These are phyloP conservation scores for Linyphia triangularis DNA, from an alignment of 2,888 invertebrate genomes.

Conservation along the genomic window DNA sequence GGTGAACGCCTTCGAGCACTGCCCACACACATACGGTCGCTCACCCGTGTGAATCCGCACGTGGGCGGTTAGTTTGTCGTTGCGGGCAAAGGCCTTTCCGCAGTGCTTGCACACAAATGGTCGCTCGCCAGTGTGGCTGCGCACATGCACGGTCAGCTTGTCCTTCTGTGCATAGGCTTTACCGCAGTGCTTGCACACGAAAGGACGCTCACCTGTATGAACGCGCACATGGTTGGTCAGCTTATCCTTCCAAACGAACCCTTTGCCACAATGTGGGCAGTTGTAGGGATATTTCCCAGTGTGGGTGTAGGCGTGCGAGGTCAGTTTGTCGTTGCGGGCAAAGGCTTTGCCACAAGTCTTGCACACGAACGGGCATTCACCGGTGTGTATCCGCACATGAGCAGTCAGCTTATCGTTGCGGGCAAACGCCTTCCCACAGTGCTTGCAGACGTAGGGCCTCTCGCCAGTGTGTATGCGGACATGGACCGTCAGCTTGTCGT, in stretches of 20 bases:
- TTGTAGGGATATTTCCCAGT: constrained; percentile 70
- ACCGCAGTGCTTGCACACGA: constrained; percentile 64
- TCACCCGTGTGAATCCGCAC: constrained; percentile 69
- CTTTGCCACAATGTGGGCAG: constrained; percentile 71
- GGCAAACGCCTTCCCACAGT: constrained; percentile 71
- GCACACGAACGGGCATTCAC: constrained; percentile 66
- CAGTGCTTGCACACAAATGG: constrained; percentile 73
- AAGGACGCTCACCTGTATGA: constrained; percentile 68
- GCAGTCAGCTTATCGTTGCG: constrained; percentile 69
- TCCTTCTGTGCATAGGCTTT: constrained; percentile 69
- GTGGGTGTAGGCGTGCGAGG: constrained; percentile 65
- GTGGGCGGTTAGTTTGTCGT: constrained; percentile 68
- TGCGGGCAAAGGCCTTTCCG: constrained; percentile 69
- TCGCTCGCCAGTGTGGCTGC: constrained; percentile 67
- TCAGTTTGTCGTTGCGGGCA: constrained; percentile 70
- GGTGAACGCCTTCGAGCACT: constrained; percentile 64
- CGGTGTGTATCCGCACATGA: constrained; percentile 64
- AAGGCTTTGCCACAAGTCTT: constrained; percentile 71
- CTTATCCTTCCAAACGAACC: constrained; percentile 72
- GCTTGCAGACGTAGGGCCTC: constrained; percentile 67
- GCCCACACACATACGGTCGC: constrained; percentile 61
- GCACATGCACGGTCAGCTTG: constrained; percentile 65
- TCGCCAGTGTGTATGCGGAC: constrained; percentile 66
- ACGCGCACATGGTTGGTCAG: constrained; percentile 66
- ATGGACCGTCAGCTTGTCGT: constrained; percentile 68